phyloP scores from a whole-genome alignment of 2,113 vertebrate species.

The Oxyura jamaicensis region DNA sequence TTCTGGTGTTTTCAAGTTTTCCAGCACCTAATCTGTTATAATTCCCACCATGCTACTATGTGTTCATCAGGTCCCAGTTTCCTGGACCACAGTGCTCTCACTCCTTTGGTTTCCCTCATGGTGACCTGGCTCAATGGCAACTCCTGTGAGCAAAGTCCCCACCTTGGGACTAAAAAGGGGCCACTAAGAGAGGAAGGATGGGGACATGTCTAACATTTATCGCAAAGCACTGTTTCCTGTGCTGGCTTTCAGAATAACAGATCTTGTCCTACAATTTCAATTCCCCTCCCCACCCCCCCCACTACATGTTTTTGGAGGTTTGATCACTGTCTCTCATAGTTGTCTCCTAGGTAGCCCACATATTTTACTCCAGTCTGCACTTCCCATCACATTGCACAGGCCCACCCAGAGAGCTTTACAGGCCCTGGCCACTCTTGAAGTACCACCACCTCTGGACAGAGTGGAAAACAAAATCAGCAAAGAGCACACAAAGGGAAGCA shows the following conservation, averaged over 20 bases:
- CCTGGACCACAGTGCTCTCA: not conserved
- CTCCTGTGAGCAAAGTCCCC: not conserved
- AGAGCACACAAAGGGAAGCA: not conserved
- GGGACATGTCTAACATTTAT: not conserved
- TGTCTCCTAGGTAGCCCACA: not conserved
- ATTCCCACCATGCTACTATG: fast-evolving
- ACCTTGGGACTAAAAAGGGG: not conserved
- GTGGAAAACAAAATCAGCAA: not conserved
- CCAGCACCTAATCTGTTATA: not conserved
- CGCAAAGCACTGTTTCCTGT: not conserved
- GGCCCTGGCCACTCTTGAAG: not conserved
- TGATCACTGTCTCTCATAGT: not conserved
- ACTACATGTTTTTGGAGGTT: not conserved
- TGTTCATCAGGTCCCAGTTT: not conserved
- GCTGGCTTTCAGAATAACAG: not conserved
- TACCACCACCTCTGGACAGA: not conserved
- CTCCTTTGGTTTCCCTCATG: not conserved
- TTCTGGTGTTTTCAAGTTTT: not conserved
- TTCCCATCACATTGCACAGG: not conserved
- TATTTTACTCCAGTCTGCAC: not conserved
- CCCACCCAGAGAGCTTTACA: not conserved
- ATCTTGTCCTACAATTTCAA: not conserved
- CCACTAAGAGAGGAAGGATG: not conserved
- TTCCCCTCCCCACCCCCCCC: not conserved
- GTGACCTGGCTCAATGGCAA: not conserved